Evolutionary conservation across 2,113 vertebrate genomes (phyloP), one percentile per base, ranked within the genome.

Genomic region (Apteryx mantelli): DNA sequence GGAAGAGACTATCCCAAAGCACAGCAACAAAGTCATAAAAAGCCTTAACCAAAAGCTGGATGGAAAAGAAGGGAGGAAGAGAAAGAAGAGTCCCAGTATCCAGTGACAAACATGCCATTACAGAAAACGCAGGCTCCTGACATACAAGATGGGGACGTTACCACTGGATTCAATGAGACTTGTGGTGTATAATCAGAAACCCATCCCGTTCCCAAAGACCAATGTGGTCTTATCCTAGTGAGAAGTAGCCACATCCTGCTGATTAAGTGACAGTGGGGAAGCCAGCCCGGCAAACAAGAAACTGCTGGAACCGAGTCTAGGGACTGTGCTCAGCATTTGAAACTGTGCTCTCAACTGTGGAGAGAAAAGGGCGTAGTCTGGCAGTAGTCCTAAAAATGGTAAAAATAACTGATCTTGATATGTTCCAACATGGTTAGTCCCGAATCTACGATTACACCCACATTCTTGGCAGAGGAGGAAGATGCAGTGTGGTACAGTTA

Each of bases 381-480:
- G 93, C 94, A 92, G 61, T 7, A 82, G 64, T 69, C 85, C 96
- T 84, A 82, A 94, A 94, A 83, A 53, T 25, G 40, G 56, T 61
- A 52, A 86, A 91, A 91, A n/a, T 20, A 95, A 86, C 79, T 58
- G 68, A 90, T 97, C 86, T 44, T 53, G 91, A 97, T 95, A 76
- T 96, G 94, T 94, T 95, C 88, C 79, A 95, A 95, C 95, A 93
- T 0, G 85, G 89, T 79, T 78, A 93, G 85, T 52, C 73, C 85
- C 22, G 82, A 86, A 75, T 36, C 61, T 46, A 63, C 16, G 89
- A 70, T 96, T 96, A 81, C 91, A 64, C 89, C 93, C 95, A 93
- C 93, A 50, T 94, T 93, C 94, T 53, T 97, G 97, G 94, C 93
- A 97, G 60, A 64, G 60, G 38, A 90, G 91, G 80, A 68, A 40